These are phyloP conservation scores for Aegithalos caudatus DNA, from an alignment of 2,113 vertebrate genomes.

Conservation along the genomic window DNA sequence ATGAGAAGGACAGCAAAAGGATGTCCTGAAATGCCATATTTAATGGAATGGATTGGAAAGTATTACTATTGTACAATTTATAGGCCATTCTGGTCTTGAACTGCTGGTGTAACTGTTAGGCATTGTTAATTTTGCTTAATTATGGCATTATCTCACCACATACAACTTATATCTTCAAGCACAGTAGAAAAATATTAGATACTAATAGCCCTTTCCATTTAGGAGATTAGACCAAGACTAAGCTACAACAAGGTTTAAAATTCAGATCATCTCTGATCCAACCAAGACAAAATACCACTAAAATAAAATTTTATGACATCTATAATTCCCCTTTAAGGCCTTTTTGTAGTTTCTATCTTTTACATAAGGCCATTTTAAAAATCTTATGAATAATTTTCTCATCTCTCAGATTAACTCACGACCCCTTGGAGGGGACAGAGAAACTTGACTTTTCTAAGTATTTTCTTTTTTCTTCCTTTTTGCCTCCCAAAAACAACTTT, in stretches of 20 bases:
- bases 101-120: neutral
- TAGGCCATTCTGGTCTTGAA: neutral
- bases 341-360: neutral
- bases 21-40: neutral
- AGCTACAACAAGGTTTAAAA: neutral
- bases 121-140: neutral
- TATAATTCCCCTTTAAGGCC: neutral
- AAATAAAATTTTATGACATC: neutral
- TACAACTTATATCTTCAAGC: neutral
- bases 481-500: neutral
- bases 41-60: neutral
- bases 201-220: neutral
- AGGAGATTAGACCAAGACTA: neutral
- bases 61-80: neutral
- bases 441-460: neutral
- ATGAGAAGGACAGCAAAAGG: neutral
- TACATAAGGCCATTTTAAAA: neutral
- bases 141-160: neutral
- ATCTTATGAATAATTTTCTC: neutral
- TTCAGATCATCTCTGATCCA: neutral
- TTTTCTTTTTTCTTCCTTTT: neutral
- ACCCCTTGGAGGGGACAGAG: neutral
- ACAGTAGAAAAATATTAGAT: neutral
- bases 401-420: neutral
- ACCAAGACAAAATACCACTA: neutral